These are phyloP conservation scores for Premnoplex brunnescens DNA, from an alignment of 2,797 vertebrate genomes.

Conservation along the genomic window DNA sequence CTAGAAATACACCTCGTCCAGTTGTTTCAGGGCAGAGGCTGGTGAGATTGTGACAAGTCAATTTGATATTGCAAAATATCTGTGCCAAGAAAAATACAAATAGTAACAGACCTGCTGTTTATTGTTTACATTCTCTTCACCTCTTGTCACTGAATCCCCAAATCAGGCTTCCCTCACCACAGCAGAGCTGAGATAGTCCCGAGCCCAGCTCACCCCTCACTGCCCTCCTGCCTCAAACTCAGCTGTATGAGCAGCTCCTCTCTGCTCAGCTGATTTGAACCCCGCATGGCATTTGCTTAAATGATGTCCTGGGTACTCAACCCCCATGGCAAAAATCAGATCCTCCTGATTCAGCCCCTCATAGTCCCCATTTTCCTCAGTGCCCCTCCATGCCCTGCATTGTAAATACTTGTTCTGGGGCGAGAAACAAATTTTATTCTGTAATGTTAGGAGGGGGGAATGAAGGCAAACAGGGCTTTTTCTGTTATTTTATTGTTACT, in stretches of 20 bases:
- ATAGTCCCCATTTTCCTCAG: neutral
- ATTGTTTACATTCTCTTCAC: neutral
- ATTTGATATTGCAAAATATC: neutral
- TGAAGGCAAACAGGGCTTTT: neutral
- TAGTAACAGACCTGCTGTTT: neutral
- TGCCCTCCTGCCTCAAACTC: neutral
- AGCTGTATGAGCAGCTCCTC: neutral
- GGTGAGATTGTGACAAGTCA: neutral
- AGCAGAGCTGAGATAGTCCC: accelerated
- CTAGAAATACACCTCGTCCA: neutral
- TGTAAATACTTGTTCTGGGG: neutral
- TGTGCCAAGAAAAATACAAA: neutral
- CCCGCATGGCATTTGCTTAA: neutral
- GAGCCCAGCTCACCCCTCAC: neutral
- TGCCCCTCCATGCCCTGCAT: neutral
- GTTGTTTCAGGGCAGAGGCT: neutral
- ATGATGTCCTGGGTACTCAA: too few relatives aligned
- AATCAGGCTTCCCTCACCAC: neutral
- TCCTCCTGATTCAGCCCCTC: neutral
- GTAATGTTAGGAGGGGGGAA: neutral
- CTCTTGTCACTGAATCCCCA: neutral
- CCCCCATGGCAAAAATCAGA: neutral
- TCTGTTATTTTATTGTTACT: neutral
- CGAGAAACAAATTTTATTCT: neutral
- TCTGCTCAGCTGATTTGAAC: neutral